Conservation (phyloP, 1,140 invertebrate species). For the Pomacea maculata region DNA sequence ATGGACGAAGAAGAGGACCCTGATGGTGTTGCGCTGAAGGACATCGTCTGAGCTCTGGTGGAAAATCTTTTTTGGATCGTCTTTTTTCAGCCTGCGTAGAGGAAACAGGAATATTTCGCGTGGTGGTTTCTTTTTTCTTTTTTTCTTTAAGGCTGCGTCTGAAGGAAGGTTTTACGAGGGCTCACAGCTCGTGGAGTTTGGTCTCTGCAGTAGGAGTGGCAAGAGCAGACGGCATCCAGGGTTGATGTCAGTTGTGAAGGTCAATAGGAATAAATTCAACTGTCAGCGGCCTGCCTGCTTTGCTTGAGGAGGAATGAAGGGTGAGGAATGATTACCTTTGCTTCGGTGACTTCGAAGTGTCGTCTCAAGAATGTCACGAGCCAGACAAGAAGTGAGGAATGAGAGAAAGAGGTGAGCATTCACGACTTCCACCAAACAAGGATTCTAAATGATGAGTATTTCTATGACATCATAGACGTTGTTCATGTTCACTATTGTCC, state of each 20-base stretch:
- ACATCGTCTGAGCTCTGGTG: neutral
- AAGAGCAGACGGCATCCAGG: no score
- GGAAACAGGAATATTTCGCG: neutral
- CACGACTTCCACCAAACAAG: no score
- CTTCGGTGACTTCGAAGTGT: neutral
- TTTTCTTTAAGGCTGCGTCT: no score
- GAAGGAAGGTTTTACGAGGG: neutral
- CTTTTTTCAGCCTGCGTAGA: neutral
- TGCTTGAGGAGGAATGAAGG: neutral
- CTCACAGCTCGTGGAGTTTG: neutral
- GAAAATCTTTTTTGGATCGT: neutral
- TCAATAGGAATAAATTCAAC: neutral
- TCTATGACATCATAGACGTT: no score
- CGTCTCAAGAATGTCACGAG: no score
- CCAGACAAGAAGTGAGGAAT: neutral
- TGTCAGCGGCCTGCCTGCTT: no score
- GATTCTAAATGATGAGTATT: no score
- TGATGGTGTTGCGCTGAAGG: neutral
- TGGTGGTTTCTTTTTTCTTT: neutral
- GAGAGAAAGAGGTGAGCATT: no score
- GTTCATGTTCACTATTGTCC: no score
- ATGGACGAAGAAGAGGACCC: slow-evolving; percentile 3
- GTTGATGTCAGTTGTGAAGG: neutral
- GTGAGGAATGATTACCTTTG: neutral
- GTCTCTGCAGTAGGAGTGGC: no score